Evolutionary conservation across 2,113 vertebrate species (phyloP).

Genomic region (Gnathonemus echidnorhynchus): DNA sequence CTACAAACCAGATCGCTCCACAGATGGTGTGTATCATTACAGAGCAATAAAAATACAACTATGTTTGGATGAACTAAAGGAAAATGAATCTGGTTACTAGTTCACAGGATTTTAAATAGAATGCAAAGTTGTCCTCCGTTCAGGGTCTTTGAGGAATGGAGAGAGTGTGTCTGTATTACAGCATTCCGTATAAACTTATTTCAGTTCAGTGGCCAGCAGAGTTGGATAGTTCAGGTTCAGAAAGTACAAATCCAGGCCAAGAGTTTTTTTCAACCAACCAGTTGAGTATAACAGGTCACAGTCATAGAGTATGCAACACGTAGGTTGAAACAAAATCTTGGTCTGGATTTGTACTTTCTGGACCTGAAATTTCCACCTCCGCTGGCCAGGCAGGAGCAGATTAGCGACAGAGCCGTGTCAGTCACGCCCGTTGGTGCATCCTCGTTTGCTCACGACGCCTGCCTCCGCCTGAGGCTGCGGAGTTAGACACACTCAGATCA

Average conservation of each 20-base stretch:
- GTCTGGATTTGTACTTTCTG: too few species aligned
- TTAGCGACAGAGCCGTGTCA: not conserved
- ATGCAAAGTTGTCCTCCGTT: not conserved
- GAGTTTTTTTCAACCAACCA: too few species aligned
- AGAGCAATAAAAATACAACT: not conserved
- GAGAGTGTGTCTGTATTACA: not conserved
- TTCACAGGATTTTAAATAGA: not conserved
- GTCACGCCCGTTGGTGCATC: not conserved
- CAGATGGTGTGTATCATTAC: not conserved
- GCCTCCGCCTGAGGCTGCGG: not conserved
- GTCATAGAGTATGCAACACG: too few species aligned
- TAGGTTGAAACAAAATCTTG: too few species aligned
- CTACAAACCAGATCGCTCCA: not conserved
- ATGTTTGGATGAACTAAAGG: not conserved
- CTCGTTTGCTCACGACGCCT: not conserved
- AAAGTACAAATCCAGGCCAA: too few species aligned
- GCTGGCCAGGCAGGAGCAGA: not conserved
- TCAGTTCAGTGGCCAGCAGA: not conserved
- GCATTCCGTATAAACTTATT: not conserved
- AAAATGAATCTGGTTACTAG: not conserved
- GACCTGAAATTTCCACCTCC: too few species aligned
- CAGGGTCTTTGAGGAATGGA: not conserved
- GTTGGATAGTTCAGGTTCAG: too few species aligned
- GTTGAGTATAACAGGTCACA: too few species aligned
- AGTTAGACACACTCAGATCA: not conserved